Percentiles rank a stretch among this genome's conserved stretches.
phyloP scores from a whole-genome alignment of 2,113 vertebrate genomes.

The Halcyon senegalensis region DNA sequence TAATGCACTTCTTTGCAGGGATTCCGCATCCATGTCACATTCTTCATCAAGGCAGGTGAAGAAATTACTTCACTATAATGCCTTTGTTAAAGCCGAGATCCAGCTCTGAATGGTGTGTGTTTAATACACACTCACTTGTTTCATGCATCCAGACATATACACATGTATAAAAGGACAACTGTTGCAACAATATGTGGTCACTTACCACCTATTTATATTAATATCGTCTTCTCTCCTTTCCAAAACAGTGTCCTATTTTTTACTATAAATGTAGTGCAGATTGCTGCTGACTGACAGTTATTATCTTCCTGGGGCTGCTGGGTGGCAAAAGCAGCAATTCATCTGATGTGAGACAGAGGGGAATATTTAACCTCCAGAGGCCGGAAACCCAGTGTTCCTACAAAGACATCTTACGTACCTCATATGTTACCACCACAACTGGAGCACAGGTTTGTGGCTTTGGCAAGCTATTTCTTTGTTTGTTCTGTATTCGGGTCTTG shows the following conservation, averaged over 20 bases:
- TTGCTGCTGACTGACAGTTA: conserved; percentile 18
- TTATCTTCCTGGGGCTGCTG: not conserved
- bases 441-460: not conserved
- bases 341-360: not conserved
- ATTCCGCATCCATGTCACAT: not conserved
- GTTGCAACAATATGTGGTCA: not conserved
- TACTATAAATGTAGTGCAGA: not conserved
- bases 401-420: not conserved
- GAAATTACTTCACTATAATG: not conserved
- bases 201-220: not conserved
- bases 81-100: not conserved
- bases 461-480: not conserved
- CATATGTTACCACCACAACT: not conserved
- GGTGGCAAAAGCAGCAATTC: conserved; percentile 21
- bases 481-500: not conserved
- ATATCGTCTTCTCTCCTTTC: not conserved
- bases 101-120: not conserved
- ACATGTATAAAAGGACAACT: not conserved
- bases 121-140: not conserved
- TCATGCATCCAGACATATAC: fast-evolving
- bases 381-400: not conserved
- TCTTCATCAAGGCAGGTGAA: conserved; percentile 45
- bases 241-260: not conserved
- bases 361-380: not conserved
- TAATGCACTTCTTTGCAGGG: conserved; percentile 43